These are phyloP conservation scores for Oscheius myriophilus DNA, from an alignment of 2,888 invertebrate genomes.

Conservation along the genomic window DNA sequence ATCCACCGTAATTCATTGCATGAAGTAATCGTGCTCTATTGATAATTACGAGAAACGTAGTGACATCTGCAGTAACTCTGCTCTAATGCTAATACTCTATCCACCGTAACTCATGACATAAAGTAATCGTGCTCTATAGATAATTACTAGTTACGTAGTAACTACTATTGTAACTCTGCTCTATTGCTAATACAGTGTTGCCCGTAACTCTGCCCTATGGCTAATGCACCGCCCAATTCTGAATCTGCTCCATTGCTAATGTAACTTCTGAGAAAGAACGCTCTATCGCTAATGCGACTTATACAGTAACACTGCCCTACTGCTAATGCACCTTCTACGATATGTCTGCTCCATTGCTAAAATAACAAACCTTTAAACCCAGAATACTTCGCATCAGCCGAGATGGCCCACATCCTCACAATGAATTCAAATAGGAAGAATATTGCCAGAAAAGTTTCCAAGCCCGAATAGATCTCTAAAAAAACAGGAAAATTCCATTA, in stretches of 20 bases:
- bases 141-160: not conserved
- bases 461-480: constrained; percentile 36
- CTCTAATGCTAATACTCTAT: not conserved
- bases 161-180: not conserved
- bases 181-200: not conserved
- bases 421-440: constrained; percentile 61
- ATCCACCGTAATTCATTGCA: too few relatives aligned
- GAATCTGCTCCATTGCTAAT: not conserved
- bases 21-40: constrained; percentile 26
- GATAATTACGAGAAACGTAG: not conserved
- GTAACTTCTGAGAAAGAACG: not conserved
- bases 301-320: too few relatives aligned
- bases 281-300: too few relatives aligned
- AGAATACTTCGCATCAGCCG: constrained; percentile 59
- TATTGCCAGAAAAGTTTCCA: constrained; percentile 57
- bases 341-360: too few relatives aligned
- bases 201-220: too few relatives aligned
- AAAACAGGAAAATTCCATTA: not conserved
- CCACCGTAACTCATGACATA: too few relatives aligned
- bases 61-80: too few relatives aligned
- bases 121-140: constrained; percentile 8
- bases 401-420: constrained; percentile 60
- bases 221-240: too few relatives aligned
- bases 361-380: constrained; percentile 44
- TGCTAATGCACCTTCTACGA: too few relatives aligned